Evolutionary conservation across 2,113 vertebrate genomes (phyloP).

Genomic region (Puntigrus tetrazona): DNA sequence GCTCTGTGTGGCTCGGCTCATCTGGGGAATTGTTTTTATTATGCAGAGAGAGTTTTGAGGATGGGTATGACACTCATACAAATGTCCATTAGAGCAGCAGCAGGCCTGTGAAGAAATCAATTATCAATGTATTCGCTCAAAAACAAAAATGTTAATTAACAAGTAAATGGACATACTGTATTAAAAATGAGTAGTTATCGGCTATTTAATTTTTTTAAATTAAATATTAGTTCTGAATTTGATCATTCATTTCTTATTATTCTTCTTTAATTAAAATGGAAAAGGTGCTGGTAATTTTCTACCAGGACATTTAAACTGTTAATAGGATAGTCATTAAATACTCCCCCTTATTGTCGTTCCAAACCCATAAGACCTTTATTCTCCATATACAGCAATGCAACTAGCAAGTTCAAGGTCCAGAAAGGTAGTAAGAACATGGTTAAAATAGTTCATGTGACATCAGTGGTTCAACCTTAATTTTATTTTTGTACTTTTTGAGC

Average conservation of each 20-base stretch:
- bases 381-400: neutral
- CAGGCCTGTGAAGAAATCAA: conserved; percentile 27
- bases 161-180: neutral
- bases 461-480: neutral
- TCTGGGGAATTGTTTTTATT: conserved; percentile 65
- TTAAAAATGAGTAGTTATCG: neutral
- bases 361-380: neutral
- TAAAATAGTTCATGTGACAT: neutral
- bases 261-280: neutral
- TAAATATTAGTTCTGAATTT: neutral
- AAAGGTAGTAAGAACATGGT: neutral
- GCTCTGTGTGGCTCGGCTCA: neutral
- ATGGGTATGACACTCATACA: conserved; percentile 65
- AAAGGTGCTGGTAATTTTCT: neutral
- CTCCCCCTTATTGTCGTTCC: neutral
- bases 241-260: neutral
- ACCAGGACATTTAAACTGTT: neutral
- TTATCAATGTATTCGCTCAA: neutral
- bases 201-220: neutral
- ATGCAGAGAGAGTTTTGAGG: conserved; percentile 53
- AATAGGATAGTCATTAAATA: neutral
- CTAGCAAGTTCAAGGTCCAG: no score
- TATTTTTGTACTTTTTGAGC: no score
- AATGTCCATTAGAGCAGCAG: conserved; percentile 70
- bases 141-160: neutral